Percentiles rank a stretch among this genome's conserved stretches.
Evolutionary conservation across 1,140 invertebrate species (phyloP).

Genomic region (Xylocopa sonorina): DNA sequence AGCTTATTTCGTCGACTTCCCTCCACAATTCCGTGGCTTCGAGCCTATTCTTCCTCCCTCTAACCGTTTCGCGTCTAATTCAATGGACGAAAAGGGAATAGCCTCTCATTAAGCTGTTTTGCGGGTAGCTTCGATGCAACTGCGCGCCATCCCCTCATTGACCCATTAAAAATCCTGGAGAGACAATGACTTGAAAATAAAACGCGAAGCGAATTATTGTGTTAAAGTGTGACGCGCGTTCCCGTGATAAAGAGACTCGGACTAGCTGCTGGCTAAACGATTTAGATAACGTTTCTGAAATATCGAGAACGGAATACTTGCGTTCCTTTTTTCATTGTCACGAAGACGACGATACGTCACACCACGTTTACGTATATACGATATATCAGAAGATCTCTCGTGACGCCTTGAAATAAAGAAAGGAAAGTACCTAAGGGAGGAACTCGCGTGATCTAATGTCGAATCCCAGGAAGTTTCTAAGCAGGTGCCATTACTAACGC

Average conservation of each 20-base stretch:
- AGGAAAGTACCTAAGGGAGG: too few relatives aligned
- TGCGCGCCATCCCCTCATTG: neutral
- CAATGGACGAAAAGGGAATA: slow-evolving; percentile 23
- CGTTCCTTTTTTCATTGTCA: slow-evolving; percentile 7
- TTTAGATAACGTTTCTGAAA: slow-evolving; percentile 28
- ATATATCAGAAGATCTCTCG: neutral
- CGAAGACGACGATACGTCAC: neutral
- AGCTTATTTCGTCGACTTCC: slow-evolving; percentile 43
- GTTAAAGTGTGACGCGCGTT: neutral
- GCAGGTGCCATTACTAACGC: neutral
- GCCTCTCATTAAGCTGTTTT: slow-evolving; percentile 50
- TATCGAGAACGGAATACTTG: neutral
- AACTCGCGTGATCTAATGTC: neutral
- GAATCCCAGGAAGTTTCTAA: neutral
- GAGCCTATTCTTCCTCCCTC: neutral
- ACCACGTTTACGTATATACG: too few relatives aligned
- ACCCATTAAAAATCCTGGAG: slow-evolving; percentile 19
- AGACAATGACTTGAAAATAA: slow-evolving; percentile 24
- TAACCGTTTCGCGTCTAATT: slow-evolving; percentile 7
- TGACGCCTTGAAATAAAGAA: neutral
- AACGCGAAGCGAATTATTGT: neutral
- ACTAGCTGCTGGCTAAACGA: neutral
- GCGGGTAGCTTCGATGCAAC: neutral
- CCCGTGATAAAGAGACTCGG: neutral
- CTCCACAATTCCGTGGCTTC: slow-evolving; percentile 11